These are phyloP conservation scores for Bombus huntii DNA, from an alignment of 1,140 invertebrate species.

Conservation along the genomic window DNA sequence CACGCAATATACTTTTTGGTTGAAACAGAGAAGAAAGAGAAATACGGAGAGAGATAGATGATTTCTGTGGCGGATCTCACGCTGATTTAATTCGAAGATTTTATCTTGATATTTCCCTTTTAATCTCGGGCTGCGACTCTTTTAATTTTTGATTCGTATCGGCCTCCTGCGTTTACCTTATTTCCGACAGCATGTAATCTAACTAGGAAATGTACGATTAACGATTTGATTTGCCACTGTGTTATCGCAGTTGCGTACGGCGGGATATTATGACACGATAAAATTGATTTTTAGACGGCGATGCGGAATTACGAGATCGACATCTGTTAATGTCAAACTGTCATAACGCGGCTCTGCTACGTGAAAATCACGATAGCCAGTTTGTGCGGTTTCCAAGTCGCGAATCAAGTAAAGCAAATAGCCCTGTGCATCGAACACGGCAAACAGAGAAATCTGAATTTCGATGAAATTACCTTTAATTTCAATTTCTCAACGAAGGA, in stretches of 20 bases:
- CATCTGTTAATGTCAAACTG: background rate
- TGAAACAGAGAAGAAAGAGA: background rate
- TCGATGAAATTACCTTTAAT: too few species aligned
- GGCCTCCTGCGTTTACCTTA: background rate
- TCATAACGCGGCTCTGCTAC: background rate
- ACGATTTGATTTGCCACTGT: background rate
- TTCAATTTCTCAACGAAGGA: too few species aligned
- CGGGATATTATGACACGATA: background rate
- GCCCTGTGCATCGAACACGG: too few species aligned
- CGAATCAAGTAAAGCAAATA: too few species aligned
- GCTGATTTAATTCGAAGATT: background rate
- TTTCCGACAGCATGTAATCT: background rate
- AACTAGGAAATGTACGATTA: background rate
- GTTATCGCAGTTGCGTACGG: background rate
- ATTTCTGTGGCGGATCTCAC: background rate
- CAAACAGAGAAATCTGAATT: too few species aligned
- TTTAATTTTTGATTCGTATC: background rate
- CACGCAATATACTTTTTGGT: too few species aligned
- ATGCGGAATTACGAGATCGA: background rate
- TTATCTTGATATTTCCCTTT: background rate
- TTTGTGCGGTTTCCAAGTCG: too few species aligned
- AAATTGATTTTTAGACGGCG: background rate
- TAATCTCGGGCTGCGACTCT: background rate
- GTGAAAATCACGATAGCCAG: too few species aligned
- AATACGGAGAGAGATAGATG: background rate